Conservation (phyloP, 2,113 vertebrate genomes). For the Lophius piscatorius region DNA sequence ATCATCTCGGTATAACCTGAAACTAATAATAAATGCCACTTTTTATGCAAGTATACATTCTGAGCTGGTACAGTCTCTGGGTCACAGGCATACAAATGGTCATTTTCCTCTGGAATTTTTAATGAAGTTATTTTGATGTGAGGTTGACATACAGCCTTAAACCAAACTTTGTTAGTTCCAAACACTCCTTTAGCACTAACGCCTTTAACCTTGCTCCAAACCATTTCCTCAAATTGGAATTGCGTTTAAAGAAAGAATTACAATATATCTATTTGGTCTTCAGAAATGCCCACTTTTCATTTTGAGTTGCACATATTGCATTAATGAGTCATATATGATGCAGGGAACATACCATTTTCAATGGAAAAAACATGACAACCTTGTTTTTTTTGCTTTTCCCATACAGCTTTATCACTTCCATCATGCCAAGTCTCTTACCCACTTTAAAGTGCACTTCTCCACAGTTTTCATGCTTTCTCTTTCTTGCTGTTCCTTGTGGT, state of each 20-base stretch:
- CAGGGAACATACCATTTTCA: constrained; percentile 16
- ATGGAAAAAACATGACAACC: constrained; percentile 8
- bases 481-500: constrained; percentile 35
- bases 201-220: constrained; percentile 67
- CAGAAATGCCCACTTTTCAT: constrained; percentile 53
- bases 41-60: constrained; percentile 53
- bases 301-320: constrained; percentile 31
- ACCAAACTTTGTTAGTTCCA: constrained; percentile 73
- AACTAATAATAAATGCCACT: constrained; percentile 68
- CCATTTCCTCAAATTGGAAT: constrained; percentile 73
- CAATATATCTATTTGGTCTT: constrained; percentile 66
- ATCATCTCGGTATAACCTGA: constrained; percentile 37
- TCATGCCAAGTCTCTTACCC: constrained; percentile 35
- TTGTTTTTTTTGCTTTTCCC: constrained; percentile 21
- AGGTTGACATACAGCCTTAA: constrained; percentile 59
- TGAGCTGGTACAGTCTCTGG: constrained; percentile 35
- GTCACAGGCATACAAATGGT: constrained; percentile 62
- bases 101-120: constrained; percentile 70
- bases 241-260: constrained; percentile 63
- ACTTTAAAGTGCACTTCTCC: constrained; percentile 45
- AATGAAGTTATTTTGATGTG: constrained; percentile 79
- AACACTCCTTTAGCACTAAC: constrained; percentile 56
- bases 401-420: constrained; percentile 31
- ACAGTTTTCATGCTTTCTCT: constrained; percentile 30
- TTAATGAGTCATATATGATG: constrained; percentile 29